Evolutionary conservation across 2,113 vertebrate species (phyloP).

Genomic region (Hyperopisus bebe): DNA sequence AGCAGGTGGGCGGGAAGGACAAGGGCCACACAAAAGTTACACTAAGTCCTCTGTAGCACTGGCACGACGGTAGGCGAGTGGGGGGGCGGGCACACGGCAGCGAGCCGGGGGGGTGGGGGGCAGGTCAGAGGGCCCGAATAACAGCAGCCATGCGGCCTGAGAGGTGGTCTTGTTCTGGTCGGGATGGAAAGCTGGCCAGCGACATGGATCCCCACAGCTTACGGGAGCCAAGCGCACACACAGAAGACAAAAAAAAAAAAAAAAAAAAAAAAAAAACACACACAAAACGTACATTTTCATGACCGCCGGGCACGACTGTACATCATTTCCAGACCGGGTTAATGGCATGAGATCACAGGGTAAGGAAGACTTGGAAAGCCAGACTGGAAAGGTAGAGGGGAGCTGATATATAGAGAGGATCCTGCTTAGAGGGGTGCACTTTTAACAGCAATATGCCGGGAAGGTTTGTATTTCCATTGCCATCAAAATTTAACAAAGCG

Average conservation of each 20-base stretch:
- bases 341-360: background rate
- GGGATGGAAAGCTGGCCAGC: conserved; percentile 10
- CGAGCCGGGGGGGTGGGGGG: background rate
- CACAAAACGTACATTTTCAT: background rate
- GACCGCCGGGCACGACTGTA: background rate
- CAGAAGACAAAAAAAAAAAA: background rate
- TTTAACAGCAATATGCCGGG: background rate
- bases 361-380: background rate
- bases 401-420: background rate
- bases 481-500: background rate
- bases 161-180: conserved; percentile 24
- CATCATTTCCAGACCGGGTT: background rate
- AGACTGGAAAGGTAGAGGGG: background rate
- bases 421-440: background rate
- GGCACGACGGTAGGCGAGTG: background rate
- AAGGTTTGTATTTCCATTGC: background rate
- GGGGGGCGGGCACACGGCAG: background rate
- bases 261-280: background rate
- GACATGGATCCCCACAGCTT: background rate
- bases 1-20: background rate
- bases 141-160: conserved; percentile 4
- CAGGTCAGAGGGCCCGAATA: background rate
- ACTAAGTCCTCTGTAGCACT: background rate
- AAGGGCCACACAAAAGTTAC: background rate
- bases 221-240: background rate